Evolutionary conservation across 1,140 invertebrate genomes (phyloP).

Genomic region (Rhopalosiphum maidis): DNA sequence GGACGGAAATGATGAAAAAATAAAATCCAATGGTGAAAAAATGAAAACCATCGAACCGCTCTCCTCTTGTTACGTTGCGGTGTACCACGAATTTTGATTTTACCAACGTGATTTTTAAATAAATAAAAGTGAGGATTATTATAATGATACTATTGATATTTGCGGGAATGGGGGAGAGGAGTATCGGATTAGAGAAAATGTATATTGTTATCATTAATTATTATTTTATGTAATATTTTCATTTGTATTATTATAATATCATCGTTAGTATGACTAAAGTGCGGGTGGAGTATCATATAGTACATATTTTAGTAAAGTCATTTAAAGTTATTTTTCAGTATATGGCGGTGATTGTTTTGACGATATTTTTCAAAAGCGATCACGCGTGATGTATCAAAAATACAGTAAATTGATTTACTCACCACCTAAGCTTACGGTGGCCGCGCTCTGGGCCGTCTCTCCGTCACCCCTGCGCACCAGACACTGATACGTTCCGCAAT

Average conservation of each 20-base stretch:
- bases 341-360: background rate
- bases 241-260: background rate
- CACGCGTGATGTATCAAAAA: background rate
- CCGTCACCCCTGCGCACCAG: conserved; percentile 76
- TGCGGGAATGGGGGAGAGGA: no score
- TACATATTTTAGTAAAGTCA: background rate
- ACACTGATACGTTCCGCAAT: conserved; percentile 87
- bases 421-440: conserved; percentile 83
- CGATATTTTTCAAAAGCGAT: background rate
- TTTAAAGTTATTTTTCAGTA: background rate
- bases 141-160: background rate
- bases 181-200: background rate
- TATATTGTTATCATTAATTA: background rate
- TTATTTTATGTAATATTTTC: background rate
- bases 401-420: conserved; percentile 61
- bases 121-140: background rate
- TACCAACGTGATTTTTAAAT: background rate
- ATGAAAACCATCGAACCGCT: background rate
- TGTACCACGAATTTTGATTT: background rate
- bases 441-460: conserved; percentile 80
- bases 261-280: background rate
- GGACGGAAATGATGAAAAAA: background rate
- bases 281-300: background rate
- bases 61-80: background rate
- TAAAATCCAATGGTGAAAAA: background rate